Conservation (phyloP, 2,113 vertebrate genomes). For the Scartelaos histophorus region DNA sequence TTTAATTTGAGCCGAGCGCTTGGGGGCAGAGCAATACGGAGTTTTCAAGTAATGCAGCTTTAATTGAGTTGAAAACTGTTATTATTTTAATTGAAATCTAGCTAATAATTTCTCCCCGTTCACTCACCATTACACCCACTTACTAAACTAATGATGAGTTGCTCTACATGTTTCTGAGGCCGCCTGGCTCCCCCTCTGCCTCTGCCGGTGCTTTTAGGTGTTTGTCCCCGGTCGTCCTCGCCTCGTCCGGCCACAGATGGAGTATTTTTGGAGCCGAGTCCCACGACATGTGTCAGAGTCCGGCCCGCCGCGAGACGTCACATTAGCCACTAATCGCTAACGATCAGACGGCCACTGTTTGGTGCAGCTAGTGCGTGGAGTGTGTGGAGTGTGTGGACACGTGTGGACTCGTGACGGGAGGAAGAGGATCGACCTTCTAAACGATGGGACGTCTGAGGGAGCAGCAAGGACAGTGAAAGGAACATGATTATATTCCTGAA, state of each 20-base stretch:
- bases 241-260: conserved; percentile 70
- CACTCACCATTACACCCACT: conserved; percentile 10
- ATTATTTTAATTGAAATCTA: conserved; percentile 1
- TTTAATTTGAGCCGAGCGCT: background rate
- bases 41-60: background rate
- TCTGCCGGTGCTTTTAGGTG: conserved; percentile 18
- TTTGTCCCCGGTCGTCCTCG: conserved; percentile 57
- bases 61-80: conserved; percentile 2
- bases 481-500: too few relatives aligned
- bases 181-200: conserved; percentile 7
- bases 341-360: conserved; percentile 45
- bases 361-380: conserved; percentile 9
- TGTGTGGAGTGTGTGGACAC: too few relatives aligned
- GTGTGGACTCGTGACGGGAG: conserved; percentile 15
- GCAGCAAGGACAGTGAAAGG: background rate
- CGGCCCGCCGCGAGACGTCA: conserved; percentile 55
- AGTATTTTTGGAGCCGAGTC: conserved; percentile 56
- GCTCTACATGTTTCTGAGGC: conserved; percentile 23
- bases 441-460: background rate
- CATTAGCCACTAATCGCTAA: conserved; percentile 58
- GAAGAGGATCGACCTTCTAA: background rate
- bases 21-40: background rate
- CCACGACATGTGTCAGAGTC: conserved; percentile 62
- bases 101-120: conserved; percentile 7
- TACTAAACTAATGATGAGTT: background rate